phyloP scores from a whole-genome alignment of 2,113 vertebrate genomes.

The Benitochromis conjunctus region DNA sequence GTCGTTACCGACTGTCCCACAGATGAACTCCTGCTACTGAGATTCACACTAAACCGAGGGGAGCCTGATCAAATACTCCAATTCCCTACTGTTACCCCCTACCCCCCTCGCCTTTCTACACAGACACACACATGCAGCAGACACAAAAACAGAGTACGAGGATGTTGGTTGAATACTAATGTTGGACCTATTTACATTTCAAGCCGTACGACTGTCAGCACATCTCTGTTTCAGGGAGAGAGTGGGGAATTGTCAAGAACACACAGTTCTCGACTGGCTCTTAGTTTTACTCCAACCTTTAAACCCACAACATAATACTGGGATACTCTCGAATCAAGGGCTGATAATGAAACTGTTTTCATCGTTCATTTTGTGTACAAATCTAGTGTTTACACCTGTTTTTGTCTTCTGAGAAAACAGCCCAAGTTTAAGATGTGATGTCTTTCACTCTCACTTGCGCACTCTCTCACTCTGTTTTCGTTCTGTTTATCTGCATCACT shows the following conservation, averaged over 20 bases:
- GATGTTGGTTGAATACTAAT: conserved; percentile 56
- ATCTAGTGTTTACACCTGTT: neutral
- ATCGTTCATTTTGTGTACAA: conserved; percentile 51
- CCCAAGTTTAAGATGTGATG: neutral
- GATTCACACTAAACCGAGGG: conserved; percentile 47
- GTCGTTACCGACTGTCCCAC: conserved; percentile 39
- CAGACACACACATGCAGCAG: conserved; percentile 27
- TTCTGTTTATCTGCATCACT: neutral
- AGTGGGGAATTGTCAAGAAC: conserved; percentile 47
- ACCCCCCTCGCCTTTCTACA: neutral
- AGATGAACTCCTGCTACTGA: conserved; percentile 61
- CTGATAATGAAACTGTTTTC: conserved; percentile 20
- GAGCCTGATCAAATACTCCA: conserved; percentile 64
- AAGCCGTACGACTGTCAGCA: conserved; percentile 48
- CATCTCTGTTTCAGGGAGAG: conserved; percentile 26
- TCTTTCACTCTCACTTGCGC: neutral
- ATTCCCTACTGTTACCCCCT: conserved; percentile 47
- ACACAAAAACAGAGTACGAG: conserved; percentile 13
- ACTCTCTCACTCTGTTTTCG: neutral
- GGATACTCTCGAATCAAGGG: conserved; percentile 8
- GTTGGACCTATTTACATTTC: conserved; percentile 60
- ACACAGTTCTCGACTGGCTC: conserved; percentile 16
- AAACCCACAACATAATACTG: conserved; percentile 10
- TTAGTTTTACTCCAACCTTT: conserved; percentile 32
- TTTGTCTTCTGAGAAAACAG: neutral